phyloP scores from a whole-genome alignment of 2,797 vertebrate species.

The Gallinago solitaria region DNA sequence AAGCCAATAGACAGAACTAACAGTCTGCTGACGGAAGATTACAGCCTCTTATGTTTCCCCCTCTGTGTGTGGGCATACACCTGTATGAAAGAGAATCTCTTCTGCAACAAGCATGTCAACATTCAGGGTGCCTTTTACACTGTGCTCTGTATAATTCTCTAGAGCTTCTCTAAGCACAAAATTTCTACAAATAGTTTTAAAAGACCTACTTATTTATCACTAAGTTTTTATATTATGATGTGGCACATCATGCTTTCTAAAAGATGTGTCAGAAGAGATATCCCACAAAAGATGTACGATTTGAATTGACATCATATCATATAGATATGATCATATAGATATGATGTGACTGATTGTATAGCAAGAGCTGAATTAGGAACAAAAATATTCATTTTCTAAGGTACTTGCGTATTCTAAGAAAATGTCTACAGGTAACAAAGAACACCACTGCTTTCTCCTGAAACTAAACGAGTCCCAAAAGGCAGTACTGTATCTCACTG shows the following conservation, averaged over 20 bases:
- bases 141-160: not conserved
- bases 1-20: not conserved
- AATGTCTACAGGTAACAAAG: not conserved
- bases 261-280: not conserved
- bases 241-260: not conserved
- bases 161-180: not conserved
- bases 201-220: not conserved
- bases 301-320: not conserved
- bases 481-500: not conserved
- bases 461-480: not conserved
- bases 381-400: not conserved
- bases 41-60: not conserved
- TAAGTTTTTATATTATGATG: not conserved
- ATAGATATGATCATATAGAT: not conserved
- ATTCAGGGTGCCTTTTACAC: not conserved
- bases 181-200: not conserved
- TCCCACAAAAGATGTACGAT: not conserved
- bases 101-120: not conserved
- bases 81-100: not conserved
- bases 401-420: not conserved
- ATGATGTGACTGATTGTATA: not conserved
- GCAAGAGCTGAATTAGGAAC: not conserved
- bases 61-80: fast-evolving
- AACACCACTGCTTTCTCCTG: not conserved
- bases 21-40: not conserved